Evolutionary conservation across 2,797 vertebrate genomes (phyloP), one percentile per base, ranked within the genome.

Genomic region (Semaprochilodus insignis): DNA sequence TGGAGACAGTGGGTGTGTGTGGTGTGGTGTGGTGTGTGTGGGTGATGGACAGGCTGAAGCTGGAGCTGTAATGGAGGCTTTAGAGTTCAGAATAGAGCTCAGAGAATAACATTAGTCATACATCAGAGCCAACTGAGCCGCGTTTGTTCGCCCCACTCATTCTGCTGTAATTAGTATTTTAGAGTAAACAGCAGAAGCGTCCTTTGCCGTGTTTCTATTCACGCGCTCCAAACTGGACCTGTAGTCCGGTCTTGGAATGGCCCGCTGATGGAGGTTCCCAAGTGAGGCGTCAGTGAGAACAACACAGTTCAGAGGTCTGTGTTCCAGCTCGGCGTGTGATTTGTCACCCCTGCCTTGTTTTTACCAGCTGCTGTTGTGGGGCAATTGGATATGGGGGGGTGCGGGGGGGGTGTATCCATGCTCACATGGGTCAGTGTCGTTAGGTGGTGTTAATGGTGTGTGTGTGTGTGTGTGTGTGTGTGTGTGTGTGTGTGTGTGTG

Each of bases 101-200:
- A 34, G 59, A 54, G 34, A 83, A 74, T 78, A 36, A 40, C 75
- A 83, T 83, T 78, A 55, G 81, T 73, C 75, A 73, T 67, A 77
- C 59, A 23, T 78, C 60, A n/a, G 11, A 19, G 7, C 1, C 15
- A 59, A 34, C 72, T 57, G 25, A 55, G 51, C 17, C 6, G 10
- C 17, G 54, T n/a, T 55, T 34, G 52, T 55, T 31, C 17, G 14
- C 10, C 27, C 11, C 44, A 8, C 25, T 34, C 72, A 36, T 73
- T 48, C 16, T 0, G 8, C 19, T 51, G 54, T 74, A 36, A 72
- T 23, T 54, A 27, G 48, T 72, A 52, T 54, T 52, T 54, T 27
- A 52, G 8, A 27, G 70, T 52, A 25, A 72, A 54, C 51, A 52
- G 40, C 70, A 54, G 15, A 51, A 14, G 44, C n/a, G 51, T 54